Evolutionary conservation across 2,113 vertebrate species (phyloP).

Genomic region (Phodopus roborovskii): DNA sequence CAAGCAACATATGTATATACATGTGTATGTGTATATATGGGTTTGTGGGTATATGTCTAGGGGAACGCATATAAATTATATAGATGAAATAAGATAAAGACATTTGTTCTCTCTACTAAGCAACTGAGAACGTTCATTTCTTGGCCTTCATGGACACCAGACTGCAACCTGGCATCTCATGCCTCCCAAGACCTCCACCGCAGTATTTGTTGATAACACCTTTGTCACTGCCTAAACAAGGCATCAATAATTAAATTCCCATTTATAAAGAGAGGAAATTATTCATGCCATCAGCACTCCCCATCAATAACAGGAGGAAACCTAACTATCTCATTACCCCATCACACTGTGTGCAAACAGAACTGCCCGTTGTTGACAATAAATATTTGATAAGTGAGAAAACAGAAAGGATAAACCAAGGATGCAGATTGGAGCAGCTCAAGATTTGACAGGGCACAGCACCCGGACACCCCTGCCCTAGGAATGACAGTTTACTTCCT

Average conservation of each 20-base stretch:
- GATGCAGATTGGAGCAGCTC: slow-evolving; percentile 75
- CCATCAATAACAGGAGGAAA: slow-evolving; percentile 87
- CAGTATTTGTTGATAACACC: slow-evolving; percentile 79
- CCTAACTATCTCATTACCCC: slow-evolving; percentile 88
- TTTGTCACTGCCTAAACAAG: slow-evolving; percentile 87
- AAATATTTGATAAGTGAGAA: slow-evolving; percentile 89
- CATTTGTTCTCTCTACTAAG: background rate
- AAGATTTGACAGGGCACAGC: slow-evolving; percentile 70
- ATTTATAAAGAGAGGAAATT: slow-evolving; percentile 89
- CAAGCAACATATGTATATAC: background rate
- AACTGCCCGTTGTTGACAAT: slow-evolving; percentile 89
- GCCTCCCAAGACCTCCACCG: slow-evolving; percentile 46
- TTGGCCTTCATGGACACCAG: background rate
- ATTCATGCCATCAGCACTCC: slow-evolving; percentile 87
- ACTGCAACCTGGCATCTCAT: background rate
- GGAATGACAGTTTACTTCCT: slow-evolving; percentile 67
- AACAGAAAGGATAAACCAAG: slow-evolving; percentile 88
- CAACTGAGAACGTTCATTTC: slow-evolving; percentile 32
- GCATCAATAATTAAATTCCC: slow-evolving; percentile 90
- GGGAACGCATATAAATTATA: background rate
- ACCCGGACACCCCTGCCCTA: background rate
- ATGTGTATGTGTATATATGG: background rate
- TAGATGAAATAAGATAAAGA: background rate
- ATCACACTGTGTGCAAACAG: slow-evolving; percentile 88
- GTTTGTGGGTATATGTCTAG: background rate